Conservation (phyloP, 2,888 invertebrate species). For the Chrysotoxum bicinctum region DNA sequence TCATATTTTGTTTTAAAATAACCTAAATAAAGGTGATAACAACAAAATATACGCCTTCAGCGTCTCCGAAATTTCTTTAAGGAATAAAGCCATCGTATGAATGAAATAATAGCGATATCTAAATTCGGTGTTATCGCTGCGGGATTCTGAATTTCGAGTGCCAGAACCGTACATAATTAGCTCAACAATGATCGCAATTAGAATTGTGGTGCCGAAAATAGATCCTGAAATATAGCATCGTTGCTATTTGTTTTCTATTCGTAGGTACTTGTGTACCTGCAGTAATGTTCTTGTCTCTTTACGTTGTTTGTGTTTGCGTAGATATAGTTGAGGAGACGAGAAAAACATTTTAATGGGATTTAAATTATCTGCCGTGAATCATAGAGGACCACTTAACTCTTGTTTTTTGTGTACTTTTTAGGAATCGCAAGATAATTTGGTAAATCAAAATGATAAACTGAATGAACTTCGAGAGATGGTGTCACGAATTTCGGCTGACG, state of each 20-base stretch:
- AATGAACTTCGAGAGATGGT: conserved; percentile 89
- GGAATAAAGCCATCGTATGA: conserved; percentile 6
- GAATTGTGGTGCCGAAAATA: conserved; percentile 52
- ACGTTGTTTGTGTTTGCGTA: background rate
- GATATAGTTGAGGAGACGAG: background rate
- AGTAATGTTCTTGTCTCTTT: conserved; percentile 23
- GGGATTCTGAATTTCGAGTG: conserved; percentile 28
- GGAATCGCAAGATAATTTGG: conserved; percentile 90
- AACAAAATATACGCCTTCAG: conserved; percentile 2
- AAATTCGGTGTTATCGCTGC: conserved; percentile 33
- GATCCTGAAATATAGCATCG: background rate
- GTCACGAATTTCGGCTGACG: conserved; percentile 89
- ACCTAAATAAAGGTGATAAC: conserved; percentile 35
- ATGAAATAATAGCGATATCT: conserved; percentile 26
- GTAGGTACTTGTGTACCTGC: conserved; percentile 27
- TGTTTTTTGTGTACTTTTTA: conserved; percentile 76
- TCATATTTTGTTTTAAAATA: conserved; percentile 8
- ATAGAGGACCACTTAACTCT: background rate
- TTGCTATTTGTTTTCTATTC: conserved; percentile 1
- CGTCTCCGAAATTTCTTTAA: conserved; percentile 23
- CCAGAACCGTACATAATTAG: conserved; percentile 50
- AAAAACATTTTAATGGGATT: background rate
- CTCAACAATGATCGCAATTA: conserved; percentile 38
- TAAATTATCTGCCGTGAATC: conserved; percentile 30
- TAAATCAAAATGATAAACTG: conserved; percentile 86